Evolutionary conservation across 2,888 invertebrate species (phyloP), one percentile per base, ranked within the genome.

Genomic region (Mesorhabditis belari): DNA sequence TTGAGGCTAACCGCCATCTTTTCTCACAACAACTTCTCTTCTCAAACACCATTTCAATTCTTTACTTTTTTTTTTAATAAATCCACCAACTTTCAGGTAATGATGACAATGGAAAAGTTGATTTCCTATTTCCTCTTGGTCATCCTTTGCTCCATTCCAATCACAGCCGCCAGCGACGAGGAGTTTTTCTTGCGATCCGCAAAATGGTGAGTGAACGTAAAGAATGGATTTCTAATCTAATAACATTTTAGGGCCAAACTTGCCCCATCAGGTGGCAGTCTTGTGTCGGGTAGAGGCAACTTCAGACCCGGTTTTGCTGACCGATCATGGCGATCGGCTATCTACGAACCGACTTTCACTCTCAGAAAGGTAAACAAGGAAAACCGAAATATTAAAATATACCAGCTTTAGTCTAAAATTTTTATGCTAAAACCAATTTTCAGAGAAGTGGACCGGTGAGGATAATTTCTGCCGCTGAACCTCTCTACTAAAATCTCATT

Each of bases 291-390:
- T 24, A 54, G 66, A 24, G 66, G 66, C 26, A 61, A 63, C 58
- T 66, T 66, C 57, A 61, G 66, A 29, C 66, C 66, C 28, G 66
- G 66, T n/a, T 66, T 66, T 28, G 53, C 58, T n/a, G 55, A 60
- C 2, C 56, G 62, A 26, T 58, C 60, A 54, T 66, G 66, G 66
- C 29, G 63, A 29, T 55, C 59, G 9, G 61, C 55, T 6, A 49
- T 66, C n/a, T 62, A 62, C 27, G 66, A 66, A 35, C 66, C 66
- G 17, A 19, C 51, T 6, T 50, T 50, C 51, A 9, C 17, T 6
- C 9, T 50, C 17, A n/a, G 51, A 23, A 50, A 50, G 19, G 44
- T 35, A 35, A 35, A n/a, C n/a, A 1, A 35, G n/a, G 44, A 1
- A 9, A n/a, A n/a, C n/a, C n/a, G n/a, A n/a, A n/a, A n/a, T n/a